Evolutionary conservation across 2,113 vertebrate genomes (phyloP).

Genomic region (Antidorcas marsupialis): DNA sequence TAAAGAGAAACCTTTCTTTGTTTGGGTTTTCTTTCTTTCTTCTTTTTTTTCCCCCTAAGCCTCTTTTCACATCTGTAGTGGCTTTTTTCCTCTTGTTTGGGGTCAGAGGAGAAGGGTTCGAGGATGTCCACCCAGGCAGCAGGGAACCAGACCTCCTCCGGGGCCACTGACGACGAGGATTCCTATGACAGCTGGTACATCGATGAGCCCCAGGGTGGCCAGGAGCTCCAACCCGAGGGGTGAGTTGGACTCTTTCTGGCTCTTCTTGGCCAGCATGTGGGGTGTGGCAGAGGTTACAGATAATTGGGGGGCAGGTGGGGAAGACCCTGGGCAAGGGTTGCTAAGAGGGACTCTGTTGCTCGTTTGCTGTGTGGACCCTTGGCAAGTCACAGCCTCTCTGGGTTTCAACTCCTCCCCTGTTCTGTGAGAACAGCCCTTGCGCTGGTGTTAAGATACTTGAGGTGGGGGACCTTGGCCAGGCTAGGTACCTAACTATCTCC

Average conservation of each 20-base stretch:
- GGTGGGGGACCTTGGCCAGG: no score
- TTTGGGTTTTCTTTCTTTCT: constrained; percentile 25
- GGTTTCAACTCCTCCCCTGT: not conserved
- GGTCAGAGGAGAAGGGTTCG: not conserved
- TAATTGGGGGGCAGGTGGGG: fast-evolving
- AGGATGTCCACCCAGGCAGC: constrained; percentile 55
- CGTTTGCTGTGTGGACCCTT: not conserved
- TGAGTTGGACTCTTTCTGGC: constrained; percentile 63
- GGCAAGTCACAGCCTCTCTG: not conserved
- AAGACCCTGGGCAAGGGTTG: not conserved
- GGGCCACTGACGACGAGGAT: constrained; percentile 24
- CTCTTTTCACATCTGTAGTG: constrained; percentile 45
- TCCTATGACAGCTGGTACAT: constrained; percentile 77
- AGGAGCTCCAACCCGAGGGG: constrained; percentile 30
- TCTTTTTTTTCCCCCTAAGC: not conserved
- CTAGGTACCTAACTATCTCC: not conserved
- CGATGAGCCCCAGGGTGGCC: constrained; percentile 46
- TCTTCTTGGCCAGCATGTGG: not conserved
- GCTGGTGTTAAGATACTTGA: not conserved
- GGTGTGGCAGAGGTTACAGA: not conserved
- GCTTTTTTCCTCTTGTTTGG: not conserved
- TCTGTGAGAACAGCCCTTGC: not conserved
- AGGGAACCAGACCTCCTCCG: not conserved
- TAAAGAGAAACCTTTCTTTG: constrained; percentile 57
- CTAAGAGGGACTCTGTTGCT: not conserved